These are phyloP conservation scores for Oncorhynchus mykiss DNA, from an alignment of 2,113 vertebrate genomes.

Conservation along the genomic window DNA sequence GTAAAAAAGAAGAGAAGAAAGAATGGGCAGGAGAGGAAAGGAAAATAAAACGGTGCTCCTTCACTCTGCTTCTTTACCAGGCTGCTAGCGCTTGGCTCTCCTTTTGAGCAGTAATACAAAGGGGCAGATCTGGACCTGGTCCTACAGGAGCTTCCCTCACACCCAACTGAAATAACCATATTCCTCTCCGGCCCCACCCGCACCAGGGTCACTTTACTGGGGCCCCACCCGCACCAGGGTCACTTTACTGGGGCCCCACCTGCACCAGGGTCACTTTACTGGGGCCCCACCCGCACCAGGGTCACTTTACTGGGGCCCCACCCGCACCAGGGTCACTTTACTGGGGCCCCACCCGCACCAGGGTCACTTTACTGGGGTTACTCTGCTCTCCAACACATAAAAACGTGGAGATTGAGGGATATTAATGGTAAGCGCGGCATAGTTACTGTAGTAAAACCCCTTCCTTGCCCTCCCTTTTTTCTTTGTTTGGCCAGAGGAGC, in stretches of 20 bases:
- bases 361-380: conserved; percentile 77
- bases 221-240: too few relatives aligned
- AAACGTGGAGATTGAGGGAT: conserved; percentile 75
- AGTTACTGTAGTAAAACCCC: conserved; percentile 73
- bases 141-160: conserved; percentile 60
- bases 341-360: conserved; percentile 35
- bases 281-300: conserved; percentile 46
- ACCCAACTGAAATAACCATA: conserved; percentile 48
- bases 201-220: not conserved
- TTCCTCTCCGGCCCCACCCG: conserved; percentile 21
- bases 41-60: conserved; percentile 52
- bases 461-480: conserved; percentile 72
- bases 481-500: conserved; percentile 81
- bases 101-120: conserved; percentile 50
- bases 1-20: conserved; percentile 18
- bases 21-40: conserved; percentile 27
- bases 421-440: conserved; percentile 79
- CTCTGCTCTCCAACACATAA: conserved; percentile 60
- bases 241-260: conserved; percentile 6
- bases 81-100: conserved; percentile 60
- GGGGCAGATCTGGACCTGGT: conserved; percentile 41
- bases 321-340: too few relatives aligned
- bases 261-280: conserved; percentile 71
- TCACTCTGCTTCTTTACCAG: conserved; percentile 63
- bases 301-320: too few relatives aligned